A percentile compares a stretch with the other conserved stretches of the same genome.
Conservation (phyloP, 2,113 vertebrate genomes). For the Pelecanoides urinatrix region DNA sequence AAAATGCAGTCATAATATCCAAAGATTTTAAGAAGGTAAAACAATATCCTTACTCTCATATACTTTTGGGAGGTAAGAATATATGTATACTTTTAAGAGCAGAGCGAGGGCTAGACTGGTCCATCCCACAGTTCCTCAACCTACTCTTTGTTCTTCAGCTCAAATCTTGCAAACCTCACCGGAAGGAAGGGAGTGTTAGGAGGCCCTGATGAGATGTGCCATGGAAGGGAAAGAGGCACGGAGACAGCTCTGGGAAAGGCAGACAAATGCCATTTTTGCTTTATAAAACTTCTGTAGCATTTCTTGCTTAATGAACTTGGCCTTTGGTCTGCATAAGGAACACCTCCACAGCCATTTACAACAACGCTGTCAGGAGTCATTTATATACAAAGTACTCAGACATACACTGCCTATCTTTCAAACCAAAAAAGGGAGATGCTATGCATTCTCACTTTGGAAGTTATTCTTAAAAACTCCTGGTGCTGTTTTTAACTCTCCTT, state of each 20-base stretch:
- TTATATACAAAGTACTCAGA: background rate
- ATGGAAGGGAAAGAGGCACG: background rate
- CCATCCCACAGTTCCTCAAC: background rate
- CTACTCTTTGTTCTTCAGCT: background rate
- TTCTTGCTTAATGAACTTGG: background rate
- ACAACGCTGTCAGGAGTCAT: background rate
- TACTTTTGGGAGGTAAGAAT: background rate
- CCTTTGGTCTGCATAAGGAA: background rate
- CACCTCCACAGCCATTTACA: background rate
- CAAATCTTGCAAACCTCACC: background rate
- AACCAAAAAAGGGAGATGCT: background rate
- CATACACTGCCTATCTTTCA: background rate
- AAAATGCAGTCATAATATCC: background rate
- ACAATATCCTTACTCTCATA: background rate
- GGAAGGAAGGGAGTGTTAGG: background rate
- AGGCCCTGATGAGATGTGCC: background rate
- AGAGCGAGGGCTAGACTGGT: background rate
- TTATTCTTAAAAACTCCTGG: background rate
- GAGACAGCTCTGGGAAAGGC: background rate
- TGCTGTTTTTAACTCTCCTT: background rate
- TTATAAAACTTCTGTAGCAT: background rate
- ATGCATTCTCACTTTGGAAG: background rate
- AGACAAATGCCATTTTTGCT: background rate
- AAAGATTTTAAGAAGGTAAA: background rate
- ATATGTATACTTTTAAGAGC: background rate